These are phyloP conservation scores for Sycophila texana DNA, from an alignment of 2,888 invertebrate species.

Conservation along the genomic window DNA sequence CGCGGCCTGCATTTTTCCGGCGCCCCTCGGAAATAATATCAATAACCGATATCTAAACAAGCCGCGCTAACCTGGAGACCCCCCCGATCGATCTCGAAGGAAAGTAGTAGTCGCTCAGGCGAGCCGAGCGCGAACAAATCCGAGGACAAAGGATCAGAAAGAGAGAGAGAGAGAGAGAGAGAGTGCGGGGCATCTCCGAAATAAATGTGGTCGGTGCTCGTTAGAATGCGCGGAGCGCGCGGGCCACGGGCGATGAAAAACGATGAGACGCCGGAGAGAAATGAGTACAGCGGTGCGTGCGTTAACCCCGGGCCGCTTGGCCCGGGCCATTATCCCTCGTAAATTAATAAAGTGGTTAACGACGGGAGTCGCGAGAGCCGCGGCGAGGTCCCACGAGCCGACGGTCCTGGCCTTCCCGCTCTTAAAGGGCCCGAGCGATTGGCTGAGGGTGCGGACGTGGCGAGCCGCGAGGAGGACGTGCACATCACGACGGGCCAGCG, in stretches of 20 bases:
- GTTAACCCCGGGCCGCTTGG: slow-evolving; percentile 11
- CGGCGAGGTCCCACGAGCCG: slow-evolving; percentile 50
- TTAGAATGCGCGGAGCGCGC: too few species aligned
- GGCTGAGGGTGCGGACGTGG: background rate
- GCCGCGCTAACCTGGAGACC: too few species aligned
- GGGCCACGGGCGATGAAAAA: slow-evolving; percentile 17
- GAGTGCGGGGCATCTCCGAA: too few species aligned
- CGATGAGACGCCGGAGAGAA: background rate
- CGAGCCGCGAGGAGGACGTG: too few species aligned
- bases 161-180: too few species aligned
- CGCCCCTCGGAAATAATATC: too few species aligned
- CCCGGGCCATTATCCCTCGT: slow-evolving; percentile 65
- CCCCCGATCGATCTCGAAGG: too few species aligned
- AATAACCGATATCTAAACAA: too few species aligned
- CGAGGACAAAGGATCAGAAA: background rate
- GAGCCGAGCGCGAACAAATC: background rate
- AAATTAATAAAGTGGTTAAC: slow-evolving; percentile 72
- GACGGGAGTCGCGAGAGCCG: slow-evolving; percentile 56
- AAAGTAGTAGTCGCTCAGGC: background rate
- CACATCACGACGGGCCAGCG: too few species aligned
- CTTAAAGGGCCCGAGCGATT: slow-evolving; percentile 35
- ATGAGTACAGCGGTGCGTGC: background rate
- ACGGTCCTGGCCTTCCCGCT: slow-evolving; percentile 38
- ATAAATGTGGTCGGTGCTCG: too few species aligned
- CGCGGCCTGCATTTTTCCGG: too few species aligned